Evolutionary conservation across 2,888 invertebrate genomes (phyloP).

Genomic region (Dysmachus trigonus): DNA sequence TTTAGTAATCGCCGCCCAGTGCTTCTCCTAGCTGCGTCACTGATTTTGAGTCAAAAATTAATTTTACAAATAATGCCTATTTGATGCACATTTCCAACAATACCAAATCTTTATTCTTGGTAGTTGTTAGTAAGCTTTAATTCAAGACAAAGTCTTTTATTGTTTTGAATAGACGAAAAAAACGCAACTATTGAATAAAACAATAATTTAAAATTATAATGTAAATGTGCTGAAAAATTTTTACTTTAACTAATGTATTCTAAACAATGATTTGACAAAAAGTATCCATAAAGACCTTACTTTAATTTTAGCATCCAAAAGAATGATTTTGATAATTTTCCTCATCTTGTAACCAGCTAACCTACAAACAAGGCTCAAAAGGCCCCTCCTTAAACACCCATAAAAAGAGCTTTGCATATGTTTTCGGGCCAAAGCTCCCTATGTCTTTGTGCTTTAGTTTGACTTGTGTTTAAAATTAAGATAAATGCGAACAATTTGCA

Average conservation of each 20-base stretch:
- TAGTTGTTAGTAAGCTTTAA: too few species aligned
- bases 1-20: too few species aligned
- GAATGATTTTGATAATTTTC: neutral
- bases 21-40: too few species aligned
- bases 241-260: neutral
- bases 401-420: slow-evolving; percentile 32
- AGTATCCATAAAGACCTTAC: neutral
- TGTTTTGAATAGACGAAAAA: too few species aligned
- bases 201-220: neutral
- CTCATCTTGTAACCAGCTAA: neutral
- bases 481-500: slow-evolving; percentile 32
- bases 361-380: neutral
- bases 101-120: too few species aligned
- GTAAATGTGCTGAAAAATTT: neutral
- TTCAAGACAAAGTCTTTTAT: too few species aligned
- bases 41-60: too few species aligned
- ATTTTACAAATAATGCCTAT: too few species aligned
- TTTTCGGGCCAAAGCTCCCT: neutral
- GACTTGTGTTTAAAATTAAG: slow-evolving; percentile 33
- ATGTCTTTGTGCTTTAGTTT: slow-evolving; percentile 2
- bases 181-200: neutral
- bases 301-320: neutral
- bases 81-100: too few species aligned
- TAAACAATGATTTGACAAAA: neutral
- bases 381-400: neutral